Base-by-base conservation (phyloP, 2,113 vertebrate species). In the Carassius carassius region DNA sequence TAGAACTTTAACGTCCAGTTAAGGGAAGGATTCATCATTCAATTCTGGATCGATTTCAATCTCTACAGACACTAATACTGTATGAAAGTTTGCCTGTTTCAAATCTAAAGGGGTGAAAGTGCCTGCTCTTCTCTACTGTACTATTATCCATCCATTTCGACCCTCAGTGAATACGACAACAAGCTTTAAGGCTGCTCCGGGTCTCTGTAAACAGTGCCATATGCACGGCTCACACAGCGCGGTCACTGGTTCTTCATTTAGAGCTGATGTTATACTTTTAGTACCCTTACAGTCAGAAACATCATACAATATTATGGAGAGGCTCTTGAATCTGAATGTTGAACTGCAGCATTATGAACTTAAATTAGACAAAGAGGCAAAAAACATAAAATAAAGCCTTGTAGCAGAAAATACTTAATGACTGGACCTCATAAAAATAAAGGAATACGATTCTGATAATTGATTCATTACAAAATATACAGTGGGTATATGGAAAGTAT, bases 111-210 rank as follows among this genome's bases (percentile, higher is more conserved):
- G 9, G 74, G 14, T 19, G 47, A 10, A 54, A 76, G 23, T 51
- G 47, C 73, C 6, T 75, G 1, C 11, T 75, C 12, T 19, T 12
- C 1, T 51, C 49, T 9, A 32, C 16, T 13, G 9, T 21, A 32
- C 19, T 56, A 56, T 35, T 77, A 77, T 58, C 75, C 23, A 35
- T 77, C 17, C 9, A 58, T 77, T 77, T 56, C 51, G 25, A 56
- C 25, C 9, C 75, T 77, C 10, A 7, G 54, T 17, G 11, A 29
- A 58, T 5, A 77, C 56, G 8, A 76, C 74, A 77, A 58, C 74
- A 77, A 77, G 75, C 29, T 16, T 58, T 77, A 9, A 12, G 47
- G 51, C 75, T 77, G 51, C 17, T 17, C 49, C 9, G 19, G 49
- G 74, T 54, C 74, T 49, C 19, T 4, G 49, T 77, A 56, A 77